Conservation (phyloP, 2,888 invertebrate genomes). For the Mesochorus sp. region DNA sequence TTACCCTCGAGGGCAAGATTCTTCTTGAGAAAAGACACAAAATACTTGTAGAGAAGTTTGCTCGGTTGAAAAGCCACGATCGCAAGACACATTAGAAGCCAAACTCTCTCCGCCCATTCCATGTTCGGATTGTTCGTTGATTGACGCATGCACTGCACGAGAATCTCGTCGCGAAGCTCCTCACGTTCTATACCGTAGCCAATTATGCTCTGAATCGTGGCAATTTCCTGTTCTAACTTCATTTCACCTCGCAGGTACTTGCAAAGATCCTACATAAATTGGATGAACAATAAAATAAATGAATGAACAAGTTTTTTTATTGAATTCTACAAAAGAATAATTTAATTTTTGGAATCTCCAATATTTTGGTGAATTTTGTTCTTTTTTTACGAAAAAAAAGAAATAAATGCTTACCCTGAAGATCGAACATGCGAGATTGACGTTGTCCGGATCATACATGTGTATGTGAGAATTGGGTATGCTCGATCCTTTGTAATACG, state of each 20-base stretch:
- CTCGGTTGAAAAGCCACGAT: conserved; percentile 96
- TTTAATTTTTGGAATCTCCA: no score
- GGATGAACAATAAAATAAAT: neutral
- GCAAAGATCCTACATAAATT: conserved; percentile 88
- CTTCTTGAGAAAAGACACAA: conserved; percentile 89
- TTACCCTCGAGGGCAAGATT: conserved; percentile 87
- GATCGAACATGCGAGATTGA: conserved; percentile 93
- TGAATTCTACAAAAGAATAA: no score
- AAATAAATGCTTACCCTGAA: conserved; percentile 87
- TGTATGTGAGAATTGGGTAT: conserved; percentile 97
- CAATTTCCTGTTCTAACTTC: conserved; percentile 91
- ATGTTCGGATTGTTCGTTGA: conserved; percentile 93
- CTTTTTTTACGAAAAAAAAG: conserved; percentile 35
- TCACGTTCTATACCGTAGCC: conserved; percentile 94
- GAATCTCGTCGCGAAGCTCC: conserved; percentile 95
- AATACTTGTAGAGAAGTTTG: conserved; percentile 91
- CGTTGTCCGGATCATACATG: conserved; percentile 97
- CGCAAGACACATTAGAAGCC: conserved; percentile 94
- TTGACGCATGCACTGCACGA: conserved; percentile 94
- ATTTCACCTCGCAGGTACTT: conserved; percentile 95
- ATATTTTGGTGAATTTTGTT: conserved; percentile 19
- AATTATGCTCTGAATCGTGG: conserved; percentile 92
- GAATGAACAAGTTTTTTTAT: no score
- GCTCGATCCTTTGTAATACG: conserved; percentile 92
- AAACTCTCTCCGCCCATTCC: conserved; percentile 92